Conservation (phyloP, 37 sponge, comb jelly and placozoan species). For the Lycopodina hypogea region DNA sequence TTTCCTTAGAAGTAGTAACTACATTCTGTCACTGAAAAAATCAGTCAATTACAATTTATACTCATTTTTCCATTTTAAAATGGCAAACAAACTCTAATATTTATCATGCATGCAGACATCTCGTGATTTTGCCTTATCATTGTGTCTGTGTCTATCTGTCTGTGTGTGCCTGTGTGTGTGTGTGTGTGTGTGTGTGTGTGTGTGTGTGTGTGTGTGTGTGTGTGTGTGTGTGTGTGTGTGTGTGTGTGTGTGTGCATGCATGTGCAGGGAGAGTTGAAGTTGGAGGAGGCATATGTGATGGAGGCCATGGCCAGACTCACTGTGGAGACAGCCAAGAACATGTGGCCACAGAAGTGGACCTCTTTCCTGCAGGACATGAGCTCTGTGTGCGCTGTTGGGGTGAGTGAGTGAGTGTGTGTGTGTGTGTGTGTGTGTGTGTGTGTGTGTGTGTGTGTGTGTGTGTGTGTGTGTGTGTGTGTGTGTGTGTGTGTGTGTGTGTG, state of each 20-base stretch:
- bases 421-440: not conserved
- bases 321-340: slow-evolving; percentile 40
- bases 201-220: not conserved
- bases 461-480: too few species aligned
- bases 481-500: too few species aligned
- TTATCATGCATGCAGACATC: too few species aligned
- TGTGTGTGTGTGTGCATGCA: too few species aligned
- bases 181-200: too few species aligned
- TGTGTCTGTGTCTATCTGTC: not conserved
- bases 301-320: slow-evolving; percentile 43
- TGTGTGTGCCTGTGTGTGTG: not conserved
- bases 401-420: slow-evolving; percentile 4
- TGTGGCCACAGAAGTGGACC: slow-evolving; percentile 54
- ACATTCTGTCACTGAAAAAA: too few species aligned
- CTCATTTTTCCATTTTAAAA: too few species aligned
- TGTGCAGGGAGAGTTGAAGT: not conserved
- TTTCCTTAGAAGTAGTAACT: too few species aligned
- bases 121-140: not conserved
- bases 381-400: slow-evolving; percentile 14
- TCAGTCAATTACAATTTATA: too few species aligned
- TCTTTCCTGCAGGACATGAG: slow-evolving; percentile 32
- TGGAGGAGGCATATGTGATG: slow-evolving; percentile 27
- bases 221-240: not conserved
- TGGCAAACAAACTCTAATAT: too few species aligned
- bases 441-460: too few species aligned